Evolutionary conservation across 2,113 vertebrate genomes (phyloP), one percentile per base, ranked within the genome.

Genomic region (Erythrocercus mccallii): DNA sequence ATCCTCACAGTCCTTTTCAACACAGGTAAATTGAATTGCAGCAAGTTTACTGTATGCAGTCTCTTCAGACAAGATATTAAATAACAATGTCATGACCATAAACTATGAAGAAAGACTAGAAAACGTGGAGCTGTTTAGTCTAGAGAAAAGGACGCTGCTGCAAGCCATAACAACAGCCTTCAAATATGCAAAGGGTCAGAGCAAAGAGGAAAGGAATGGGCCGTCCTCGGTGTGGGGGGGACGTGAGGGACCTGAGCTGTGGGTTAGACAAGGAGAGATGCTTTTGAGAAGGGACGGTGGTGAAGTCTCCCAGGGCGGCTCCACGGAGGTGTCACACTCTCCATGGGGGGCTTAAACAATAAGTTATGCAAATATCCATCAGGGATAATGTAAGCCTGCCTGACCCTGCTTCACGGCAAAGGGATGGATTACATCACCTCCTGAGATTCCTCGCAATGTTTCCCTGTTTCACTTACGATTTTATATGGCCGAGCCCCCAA

Each of bases 21-120:
- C 79, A 72, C 79, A 90, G 87, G 87, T 92, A 95, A 92, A 95
- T 85, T 88, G 93, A 88, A 92, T 95, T 92, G 84, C 58, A 95
- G 73, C 74, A 71, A 95, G 89, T 90, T 95, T 87, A 73, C 74
- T 70, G 42, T 30, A 90, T 10, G 54, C 61, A 40, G 84, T 91
- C 87, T 82, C 70, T 91, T 82, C 61, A 57, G 87, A 91, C 1
- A 12, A 91, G 84, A 85, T 70, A 89, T 80, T 95, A 87, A 95
- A 92, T 92, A 91, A 76, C 33, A 72, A 91, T 81, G 54, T 61
- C 84, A 62, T 28, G 68, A 70, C 87, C 54, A 69, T 45, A 92
- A 81, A 68, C 66, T 47, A 54, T 1, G 30, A 90, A 88, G 80
- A 91, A 94, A 90, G 80, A 50, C 68, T 73, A 58, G 70, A 84